A percentile compares a stretch with the other conserved stretches of the same genome.
These are phyloP conservation scores for Peromyscus nudipes DNA, from an alignment of 2,797 vertebrate genomes.

Conservation along the genomic window DNA sequence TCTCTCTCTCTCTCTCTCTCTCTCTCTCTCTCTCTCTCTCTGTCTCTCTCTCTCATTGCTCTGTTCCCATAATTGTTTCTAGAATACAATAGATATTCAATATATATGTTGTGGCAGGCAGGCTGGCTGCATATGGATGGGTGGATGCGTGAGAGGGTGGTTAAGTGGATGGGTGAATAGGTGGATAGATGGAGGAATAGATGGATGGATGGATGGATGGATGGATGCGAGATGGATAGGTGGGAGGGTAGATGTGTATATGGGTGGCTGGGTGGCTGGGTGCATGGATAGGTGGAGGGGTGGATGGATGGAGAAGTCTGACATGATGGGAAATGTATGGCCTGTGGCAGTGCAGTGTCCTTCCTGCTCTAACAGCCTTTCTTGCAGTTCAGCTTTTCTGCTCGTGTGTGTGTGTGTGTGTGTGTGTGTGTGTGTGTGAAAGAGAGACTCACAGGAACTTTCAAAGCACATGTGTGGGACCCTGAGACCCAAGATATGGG, in stretches of 20 bases:
- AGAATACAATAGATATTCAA: not conserved
- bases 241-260: not conserved
- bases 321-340: not conserved
- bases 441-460: not conserved
- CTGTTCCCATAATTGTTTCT: not conserved
- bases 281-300: not conserved
- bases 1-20: not conserved
- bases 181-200: not conserved
- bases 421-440: not conserved
- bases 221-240: accelerated
- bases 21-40: not conserved
- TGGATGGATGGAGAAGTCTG: not conserved
- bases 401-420: not conserved
- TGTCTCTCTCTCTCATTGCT: not conserved
- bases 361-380: not conserved
- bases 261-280: not conserved
- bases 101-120: not conserved
- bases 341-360: not conserved
- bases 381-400: not conserved
- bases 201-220: not conserved
- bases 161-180: not conserved
- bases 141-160: too few species aligned
- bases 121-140: not conserved
- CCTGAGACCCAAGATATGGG: not conserved
- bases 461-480: not conserved